Evolutionary conservation across 2,888 invertebrate species (phyloP).

Genomic region (Sphaerophoria taeniata): DNA sequence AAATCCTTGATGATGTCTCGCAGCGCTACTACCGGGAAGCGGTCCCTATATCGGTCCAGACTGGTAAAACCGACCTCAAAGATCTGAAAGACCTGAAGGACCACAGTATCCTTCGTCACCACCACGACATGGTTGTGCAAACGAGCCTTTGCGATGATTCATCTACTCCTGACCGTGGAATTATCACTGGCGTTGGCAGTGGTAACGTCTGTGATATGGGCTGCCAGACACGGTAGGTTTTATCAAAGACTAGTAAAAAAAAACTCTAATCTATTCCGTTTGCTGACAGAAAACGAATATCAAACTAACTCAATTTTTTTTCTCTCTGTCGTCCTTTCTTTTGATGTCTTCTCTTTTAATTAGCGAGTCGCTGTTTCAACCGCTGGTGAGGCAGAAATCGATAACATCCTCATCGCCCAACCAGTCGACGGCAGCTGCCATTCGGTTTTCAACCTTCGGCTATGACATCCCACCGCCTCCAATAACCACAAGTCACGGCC

Average conservation of each 20-base stretch:
- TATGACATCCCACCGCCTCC: slow-evolving; percentile 79
- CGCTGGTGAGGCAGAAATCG: slow-evolving; percentile 81
- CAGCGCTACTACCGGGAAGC: slow-evolving; percentile 82
- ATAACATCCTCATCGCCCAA: slow-evolving; percentile 79
- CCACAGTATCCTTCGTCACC: slow-evolving; percentile 81
- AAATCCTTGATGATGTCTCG: slow-evolving; percentile 82
- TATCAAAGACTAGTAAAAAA: background rate
- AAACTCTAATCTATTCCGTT: background rate
- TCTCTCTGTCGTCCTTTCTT: slow-evolving; percentile 25
- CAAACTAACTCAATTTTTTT: slow-evolving; percentile 16
- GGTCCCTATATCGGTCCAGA: slow-evolving; percentile 79
- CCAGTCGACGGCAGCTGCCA: slow-evolving; percentile 76
- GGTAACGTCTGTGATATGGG: slow-evolving; percentile 88
- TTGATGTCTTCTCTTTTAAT: slow-evolving; percentile 79
- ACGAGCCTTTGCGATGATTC: slow-evolving; percentile 79
- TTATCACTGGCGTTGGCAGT: slow-evolving; percentile 55
- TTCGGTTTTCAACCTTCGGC: slow-evolving; percentile 82
- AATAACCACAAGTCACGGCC: slow-evolving; percentile 39
- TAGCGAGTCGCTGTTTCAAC: slow-evolving; percentile 81
- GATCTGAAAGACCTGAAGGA: slow-evolving; percentile 76
- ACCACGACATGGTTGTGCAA: slow-evolving; percentile 81
- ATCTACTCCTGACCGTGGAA: slow-evolving; percentile 71
- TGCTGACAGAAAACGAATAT: background rate
- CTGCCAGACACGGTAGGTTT: slow-evolving; percentile 92
- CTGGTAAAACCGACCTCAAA: slow-evolving; percentile 78